These are phyloP conservation scores for Hoplodrina blanda DNA, from an alignment of 2,888 invertebrate species.

Conservation along the genomic window DNA sequence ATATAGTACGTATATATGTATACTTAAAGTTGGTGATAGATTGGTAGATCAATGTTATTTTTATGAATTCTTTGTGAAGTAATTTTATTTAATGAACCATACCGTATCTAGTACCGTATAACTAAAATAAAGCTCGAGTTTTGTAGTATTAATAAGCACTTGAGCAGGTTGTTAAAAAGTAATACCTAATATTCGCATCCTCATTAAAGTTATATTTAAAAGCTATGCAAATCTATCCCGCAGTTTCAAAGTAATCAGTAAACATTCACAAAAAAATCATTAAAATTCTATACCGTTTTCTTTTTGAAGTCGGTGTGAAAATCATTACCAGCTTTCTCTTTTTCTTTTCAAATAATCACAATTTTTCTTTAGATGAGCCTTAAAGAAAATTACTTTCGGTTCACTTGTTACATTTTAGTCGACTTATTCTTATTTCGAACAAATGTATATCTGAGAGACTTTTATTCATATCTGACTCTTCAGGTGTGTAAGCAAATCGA, in stretches of 20 bases:
- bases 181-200: slow-evolving; percentile 1
- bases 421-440: slow-evolving; percentile 68
- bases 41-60: neutral
- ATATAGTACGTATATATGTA: too few relatives aligned
- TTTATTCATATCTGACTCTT: slow-evolving; percentile 57
- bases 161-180: slow-evolving; percentile 5
- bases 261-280: slow-evolving; percentile 54
- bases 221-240: slow-evolving; percentile 43
- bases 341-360: slow-evolving; percentile 77
- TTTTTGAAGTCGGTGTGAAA: slow-evolving; percentile 64
- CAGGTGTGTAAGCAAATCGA: slow-evolving; percentile 53
- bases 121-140: neutral
- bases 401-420: slow-evolving; percentile 72
- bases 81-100: neutral
- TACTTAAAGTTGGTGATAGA: too few relatives aligned
- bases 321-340: slow-evolving; percentile 78
- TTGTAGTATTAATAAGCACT: slow-evolving; percentile 10
- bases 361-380: slow-evolving; percentile 74
- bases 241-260: slow-evolving; percentile 56
- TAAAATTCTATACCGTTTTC: slow-evolving; percentile 47
- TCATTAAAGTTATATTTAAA: slow-evolving; percentile 35
- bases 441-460: slow-evolving; percentile 58
- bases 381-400: slow-evolving; percentile 76
- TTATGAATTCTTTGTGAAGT: neutral
- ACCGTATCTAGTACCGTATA: neutral